Conservation (phyloP, 2,888 invertebrate species). For the Thyatira batis region DNA sequence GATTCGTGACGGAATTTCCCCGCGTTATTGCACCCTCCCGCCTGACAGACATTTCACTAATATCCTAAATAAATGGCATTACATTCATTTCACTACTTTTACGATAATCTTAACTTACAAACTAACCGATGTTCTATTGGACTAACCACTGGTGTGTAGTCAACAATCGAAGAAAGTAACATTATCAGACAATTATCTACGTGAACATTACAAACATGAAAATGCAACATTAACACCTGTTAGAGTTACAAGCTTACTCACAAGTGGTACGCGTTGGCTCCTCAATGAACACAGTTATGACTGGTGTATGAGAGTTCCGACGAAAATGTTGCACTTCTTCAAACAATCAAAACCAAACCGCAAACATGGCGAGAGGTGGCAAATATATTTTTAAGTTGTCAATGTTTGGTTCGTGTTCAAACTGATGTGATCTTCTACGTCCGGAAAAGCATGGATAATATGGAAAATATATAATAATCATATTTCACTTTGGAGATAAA, state of each 20-base stretch:
- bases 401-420: conserved; percentile 3
- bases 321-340: conserved; percentile 2
- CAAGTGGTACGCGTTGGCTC: too few relatives aligned
- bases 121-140: conserved; percentile 70
- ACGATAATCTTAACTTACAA: conserved; percentile 69
- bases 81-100: conserved; percentile 71
- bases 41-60: conserved; percentile 69
- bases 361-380: conserved; percentile 28
- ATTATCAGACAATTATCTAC: conserved; percentile 66
- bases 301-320: conserved; percentile 10
- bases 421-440: conserved; percentile 5
- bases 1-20: conserved; percentile 26
- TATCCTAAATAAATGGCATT: conserved; percentile 77
- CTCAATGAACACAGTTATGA: too few relatives aligned
- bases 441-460: not conserved
- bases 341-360: conserved; percentile 5
- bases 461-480: not conserved
- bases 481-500: not conserved
- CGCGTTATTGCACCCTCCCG: conserved; percentile 75
- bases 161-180: conserved; percentile 50
- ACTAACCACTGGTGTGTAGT: conserved; percentile 52
- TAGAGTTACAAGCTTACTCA: too few relatives aligned
- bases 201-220: conserved; percentile 50
- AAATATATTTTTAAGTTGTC: conserved; percentile 18
- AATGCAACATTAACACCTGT: conserved; percentile 46